These are phyloP conservation scores for Xiphorhynchus erythropygius DNA, from an alignment of 2,797 vertebrate genomes.

Conservation along the genomic window DNA sequence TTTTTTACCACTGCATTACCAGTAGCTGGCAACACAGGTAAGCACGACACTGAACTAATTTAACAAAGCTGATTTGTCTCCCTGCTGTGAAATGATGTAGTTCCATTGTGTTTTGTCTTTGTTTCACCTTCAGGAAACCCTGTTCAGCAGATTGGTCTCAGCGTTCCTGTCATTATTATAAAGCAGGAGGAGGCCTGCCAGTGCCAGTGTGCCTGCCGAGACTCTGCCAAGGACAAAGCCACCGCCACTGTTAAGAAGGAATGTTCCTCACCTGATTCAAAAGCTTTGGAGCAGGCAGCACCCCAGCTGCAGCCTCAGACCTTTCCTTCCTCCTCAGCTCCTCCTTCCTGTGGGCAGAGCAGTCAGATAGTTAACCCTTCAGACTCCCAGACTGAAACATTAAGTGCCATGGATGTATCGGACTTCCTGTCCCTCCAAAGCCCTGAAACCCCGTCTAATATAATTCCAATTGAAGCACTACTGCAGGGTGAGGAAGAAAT, in stretches of 20 bases:
- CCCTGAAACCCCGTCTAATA: conserved; percentile 83
- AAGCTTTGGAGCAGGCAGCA: conserved; percentile 62
- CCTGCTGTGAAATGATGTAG: not conserved
- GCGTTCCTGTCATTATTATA: conserved; percentile 98
- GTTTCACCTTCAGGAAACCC: conserved; percentile 84
- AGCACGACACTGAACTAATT: not conserved
- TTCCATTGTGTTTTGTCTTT: conserved; percentile 5
- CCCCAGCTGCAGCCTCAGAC: conserved; percentile 69
- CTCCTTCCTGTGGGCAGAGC: conserved; percentile 72
- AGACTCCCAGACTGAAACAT: conserved; percentile 78
- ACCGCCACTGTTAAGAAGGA: conserved; percentile 75
- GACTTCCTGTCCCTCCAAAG: conserved; percentile 93
- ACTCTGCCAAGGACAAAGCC: conserved; percentile 89
- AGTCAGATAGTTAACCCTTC: conserved; percentile 71
- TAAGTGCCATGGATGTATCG: conserved; percentile 91
- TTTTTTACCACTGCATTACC: conserved; percentile 98
- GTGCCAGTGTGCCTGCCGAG: conserved; percentile 96
- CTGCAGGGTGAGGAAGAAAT: conserved; percentile 90
- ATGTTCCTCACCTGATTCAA: conserved; percentile 71
- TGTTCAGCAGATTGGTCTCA: conserved; percentile 97
- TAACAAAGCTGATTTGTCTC: not conserved
- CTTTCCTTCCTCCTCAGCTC: conserved; percentile 66
- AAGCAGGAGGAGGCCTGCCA: conserved; percentile 99
- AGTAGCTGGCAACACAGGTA: conserved; percentile 91
- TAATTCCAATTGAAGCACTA: conserved; percentile 86